Conservation (phyloP, 2,888 invertebrate species). For the Parnassius apollo region DNA sequence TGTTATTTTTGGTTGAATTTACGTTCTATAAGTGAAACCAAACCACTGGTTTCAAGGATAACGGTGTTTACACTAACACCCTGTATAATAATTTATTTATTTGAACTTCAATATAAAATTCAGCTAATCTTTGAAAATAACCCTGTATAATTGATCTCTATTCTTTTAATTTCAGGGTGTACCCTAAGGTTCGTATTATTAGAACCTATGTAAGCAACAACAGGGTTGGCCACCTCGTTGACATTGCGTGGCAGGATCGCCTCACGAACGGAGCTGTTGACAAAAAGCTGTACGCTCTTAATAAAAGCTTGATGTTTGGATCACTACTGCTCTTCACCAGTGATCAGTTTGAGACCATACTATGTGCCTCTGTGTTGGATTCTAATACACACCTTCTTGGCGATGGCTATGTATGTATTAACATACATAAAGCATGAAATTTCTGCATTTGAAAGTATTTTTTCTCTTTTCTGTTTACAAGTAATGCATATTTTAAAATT, state of each 20-base stretch:
- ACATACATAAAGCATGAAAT: constrained; percentile 18
- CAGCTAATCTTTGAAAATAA: no score
- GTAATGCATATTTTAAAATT: no score
- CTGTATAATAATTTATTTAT: no score
- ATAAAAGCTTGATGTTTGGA: constrained; percentile 85
- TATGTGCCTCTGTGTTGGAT: constrained; percentile 86
- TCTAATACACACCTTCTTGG: constrained; percentile 61
- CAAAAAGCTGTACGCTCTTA: constrained; percentile 46
- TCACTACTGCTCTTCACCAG: constrained; percentile 87
- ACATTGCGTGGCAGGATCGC: constrained; percentile 60
- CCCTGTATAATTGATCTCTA: no score
- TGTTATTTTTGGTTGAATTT: no score
- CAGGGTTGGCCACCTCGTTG: constrained; percentile 66
- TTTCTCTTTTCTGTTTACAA: no score
- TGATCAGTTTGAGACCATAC: constrained; percentile 84
- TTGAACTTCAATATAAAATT: no score
- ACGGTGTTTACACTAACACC: no score
- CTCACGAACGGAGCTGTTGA: constrained; percentile 38
- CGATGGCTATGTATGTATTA: constrained; percentile 78
- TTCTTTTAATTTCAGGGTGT: constrained; percentile 53
- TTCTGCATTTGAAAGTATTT: no score
- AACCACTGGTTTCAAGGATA: no score
- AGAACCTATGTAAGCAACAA: constrained; percentile 62
- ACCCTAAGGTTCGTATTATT: constrained; percentile 69
- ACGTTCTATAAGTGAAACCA: no score